phyloP scores from a whole-genome alignment of 1,140 invertebrate genomes.

The Caenorhabditis elegans region DNA sequence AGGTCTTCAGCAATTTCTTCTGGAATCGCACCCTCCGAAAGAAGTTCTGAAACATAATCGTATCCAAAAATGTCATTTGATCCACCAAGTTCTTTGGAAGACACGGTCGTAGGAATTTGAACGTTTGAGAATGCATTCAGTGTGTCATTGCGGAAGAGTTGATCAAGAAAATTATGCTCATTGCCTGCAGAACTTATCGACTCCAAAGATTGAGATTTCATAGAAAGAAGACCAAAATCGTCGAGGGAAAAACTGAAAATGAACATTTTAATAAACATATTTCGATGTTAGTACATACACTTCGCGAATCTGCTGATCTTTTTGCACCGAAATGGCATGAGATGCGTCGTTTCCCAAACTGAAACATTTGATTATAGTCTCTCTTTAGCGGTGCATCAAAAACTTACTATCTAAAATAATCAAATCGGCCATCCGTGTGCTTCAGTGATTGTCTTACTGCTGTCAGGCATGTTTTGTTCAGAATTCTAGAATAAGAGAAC shows the following conservation, averaged over 20 bases:
- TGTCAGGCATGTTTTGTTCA: background rate
- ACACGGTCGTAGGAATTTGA: background rate
- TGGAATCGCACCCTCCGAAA: background rate
- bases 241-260: background rate
- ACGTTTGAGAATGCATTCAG: background rate
- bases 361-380: background rate
- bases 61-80: background rate
- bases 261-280: background rate
- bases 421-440: background rate
- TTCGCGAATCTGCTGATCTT: background rate
- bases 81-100: background rate
- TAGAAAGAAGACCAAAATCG: background rate
- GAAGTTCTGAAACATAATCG: background rate
- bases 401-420: background rate
- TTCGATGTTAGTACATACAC: background rate
- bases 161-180: background rate
- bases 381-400: background rate
- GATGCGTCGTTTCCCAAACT: background rate
- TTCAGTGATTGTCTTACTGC: background rate
- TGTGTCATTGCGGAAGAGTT: background rate
- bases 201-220: background rate
- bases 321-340: background rate
- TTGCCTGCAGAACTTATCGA: background rate
- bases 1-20: conserved; percentile 2
- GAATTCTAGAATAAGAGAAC: background rate